phyloP scores from a whole-genome alignment of 1,140 invertebrate species.

The Myzus persicae region DNA sequence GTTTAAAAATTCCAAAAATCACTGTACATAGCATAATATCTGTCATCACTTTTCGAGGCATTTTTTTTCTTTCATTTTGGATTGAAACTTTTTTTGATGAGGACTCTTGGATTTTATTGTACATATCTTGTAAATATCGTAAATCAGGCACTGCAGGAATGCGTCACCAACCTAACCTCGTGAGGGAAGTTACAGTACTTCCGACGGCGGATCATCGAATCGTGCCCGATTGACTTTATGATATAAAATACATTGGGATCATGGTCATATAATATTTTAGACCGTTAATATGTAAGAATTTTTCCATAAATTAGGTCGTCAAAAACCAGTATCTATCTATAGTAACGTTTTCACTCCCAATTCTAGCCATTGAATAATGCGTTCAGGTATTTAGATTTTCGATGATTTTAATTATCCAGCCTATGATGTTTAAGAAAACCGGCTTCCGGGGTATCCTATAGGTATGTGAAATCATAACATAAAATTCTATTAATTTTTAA shows the following conservation, averaged over 20 bases:
- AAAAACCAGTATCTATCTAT: background rate
- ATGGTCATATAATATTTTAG: background rate
- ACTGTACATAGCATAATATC: no score
- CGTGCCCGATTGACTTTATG: background rate
- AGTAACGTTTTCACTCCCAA: background rate
- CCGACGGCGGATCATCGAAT: background rate
- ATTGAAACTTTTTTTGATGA: no score
- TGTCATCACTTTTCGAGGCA: no score
- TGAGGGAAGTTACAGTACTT: no score
- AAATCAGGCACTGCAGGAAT: no score
- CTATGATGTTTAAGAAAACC: background rate
- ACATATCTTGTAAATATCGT: no score
- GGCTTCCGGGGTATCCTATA: background rate
- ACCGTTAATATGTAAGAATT: background rate
- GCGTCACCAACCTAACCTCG: no score
- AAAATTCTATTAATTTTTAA: background rate
- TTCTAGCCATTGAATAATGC: background rate
- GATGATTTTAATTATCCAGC: background rate
- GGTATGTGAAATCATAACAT: background rate
- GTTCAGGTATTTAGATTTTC: background rate
- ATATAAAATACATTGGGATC: background rate
- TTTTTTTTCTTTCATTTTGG: no score
- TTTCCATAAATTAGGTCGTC: background rate
- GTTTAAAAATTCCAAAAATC: no score
- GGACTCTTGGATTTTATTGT: no score